Evolutionary conservation across 2,113 vertebrate species (phyloP).

Genomic region (Electrona antarctica): DNA sequence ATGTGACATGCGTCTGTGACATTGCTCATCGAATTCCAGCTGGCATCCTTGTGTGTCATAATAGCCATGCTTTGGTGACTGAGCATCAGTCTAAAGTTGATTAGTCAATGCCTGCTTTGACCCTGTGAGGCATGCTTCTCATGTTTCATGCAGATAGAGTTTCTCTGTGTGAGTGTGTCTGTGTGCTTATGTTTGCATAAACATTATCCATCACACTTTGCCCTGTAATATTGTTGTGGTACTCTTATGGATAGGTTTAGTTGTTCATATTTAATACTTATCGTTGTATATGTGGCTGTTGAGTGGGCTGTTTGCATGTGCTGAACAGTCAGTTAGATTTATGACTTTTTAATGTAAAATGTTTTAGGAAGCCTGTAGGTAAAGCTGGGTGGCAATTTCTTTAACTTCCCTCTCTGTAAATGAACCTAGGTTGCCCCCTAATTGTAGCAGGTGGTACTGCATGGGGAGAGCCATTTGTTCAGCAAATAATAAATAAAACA

Average conservation of each 20-base stretch:
- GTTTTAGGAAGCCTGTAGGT: neutral
- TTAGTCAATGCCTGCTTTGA: conserved; percentile 19
- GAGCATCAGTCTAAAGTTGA: conserved; percentile 20
- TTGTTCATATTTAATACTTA: no score
- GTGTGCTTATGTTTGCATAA: neutral
- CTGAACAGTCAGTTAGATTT: no score
- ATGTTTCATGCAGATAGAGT: conserved; percentile 4
- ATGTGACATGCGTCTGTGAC: no score
- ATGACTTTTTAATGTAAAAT: no score
- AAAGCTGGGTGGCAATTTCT: neutral
- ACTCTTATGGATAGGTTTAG: no score
- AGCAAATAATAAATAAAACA: neutral
- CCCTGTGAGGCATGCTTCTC: conserved; percentile 29
- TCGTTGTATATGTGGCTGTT: no score
- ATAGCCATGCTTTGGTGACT: conserved; percentile 11
- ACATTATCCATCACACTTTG: neutral
- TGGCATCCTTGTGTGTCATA: conserved; percentile 4
- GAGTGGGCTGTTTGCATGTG: no score
- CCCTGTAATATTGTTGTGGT: neutral
- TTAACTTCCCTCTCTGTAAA: conserved; percentile 3
- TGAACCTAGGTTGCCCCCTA: conserved; percentile 48
- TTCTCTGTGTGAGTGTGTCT: neutral
- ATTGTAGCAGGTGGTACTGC: conserved; percentile 30
- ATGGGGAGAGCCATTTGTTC: neutral
- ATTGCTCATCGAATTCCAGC: neutral